phyloP scores from a whole-genome alignment of 2,113 vertebrate species.

The Pristiophorus japonicus region DNA sequence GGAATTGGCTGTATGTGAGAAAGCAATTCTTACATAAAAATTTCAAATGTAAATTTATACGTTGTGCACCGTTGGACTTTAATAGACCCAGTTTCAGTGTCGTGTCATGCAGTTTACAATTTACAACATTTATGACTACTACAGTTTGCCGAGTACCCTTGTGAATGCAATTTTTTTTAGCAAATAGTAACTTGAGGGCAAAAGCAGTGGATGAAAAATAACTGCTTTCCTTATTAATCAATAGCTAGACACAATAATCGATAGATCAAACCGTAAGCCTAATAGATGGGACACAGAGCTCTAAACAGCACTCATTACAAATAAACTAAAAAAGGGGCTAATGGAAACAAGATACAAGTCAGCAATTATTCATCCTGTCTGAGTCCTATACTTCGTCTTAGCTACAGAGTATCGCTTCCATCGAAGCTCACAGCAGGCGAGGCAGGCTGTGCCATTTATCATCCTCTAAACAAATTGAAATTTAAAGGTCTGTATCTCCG shows the following conservation, averaged over 20 bases:
- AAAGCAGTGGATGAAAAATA: background rate
- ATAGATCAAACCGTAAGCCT: slow-evolving; percentile 29
- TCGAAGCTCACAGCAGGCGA: background rate
- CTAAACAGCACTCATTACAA: slow-evolving; percentile 29
- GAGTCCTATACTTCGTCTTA: background rate
- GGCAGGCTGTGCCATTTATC: slow-evolving; percentile 43
- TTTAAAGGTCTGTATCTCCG: slow-evolving; percentile 47
- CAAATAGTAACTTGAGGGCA: background rate
- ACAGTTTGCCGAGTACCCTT: background rate
- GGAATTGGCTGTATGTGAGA: background rate
- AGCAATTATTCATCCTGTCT: slow-evolving; percentile 37
- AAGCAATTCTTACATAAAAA: background rate
- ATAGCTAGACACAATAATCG: slow-evolving; percentile 27
- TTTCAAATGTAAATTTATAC: background rate
- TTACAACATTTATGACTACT: background rate
- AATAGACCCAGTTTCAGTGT: background rate
- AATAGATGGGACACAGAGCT: slow-evolving; percentile 32
- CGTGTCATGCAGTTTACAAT: background rate
- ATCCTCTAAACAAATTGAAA: slow-evolving; percentile 50
- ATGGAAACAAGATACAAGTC: slow-evolving; percentile 34
- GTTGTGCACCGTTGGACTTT: background rate
- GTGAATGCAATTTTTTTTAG: background rate
- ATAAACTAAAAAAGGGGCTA: slow-evolving; percentile 21
- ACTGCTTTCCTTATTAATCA: slow-evolving; percentile 26
- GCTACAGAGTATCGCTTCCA: slow-evolving; percentile 4